Conservation (phyloP, 2,888 invertebrate species). For the Pyrochroa serraticornis region DNA sequence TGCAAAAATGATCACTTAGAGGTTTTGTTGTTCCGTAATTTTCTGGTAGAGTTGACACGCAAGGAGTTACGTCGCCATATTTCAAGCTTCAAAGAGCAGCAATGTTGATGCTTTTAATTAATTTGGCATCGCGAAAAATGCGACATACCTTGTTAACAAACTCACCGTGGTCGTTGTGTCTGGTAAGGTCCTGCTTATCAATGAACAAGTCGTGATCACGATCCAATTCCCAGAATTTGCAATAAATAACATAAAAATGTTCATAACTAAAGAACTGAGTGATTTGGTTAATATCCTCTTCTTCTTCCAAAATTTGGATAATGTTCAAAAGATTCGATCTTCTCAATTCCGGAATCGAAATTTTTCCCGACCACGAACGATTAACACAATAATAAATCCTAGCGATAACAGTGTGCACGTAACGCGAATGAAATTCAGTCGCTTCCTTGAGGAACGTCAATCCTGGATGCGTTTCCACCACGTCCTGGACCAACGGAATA, state of each 20-base stretch:
- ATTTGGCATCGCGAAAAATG: neutral
- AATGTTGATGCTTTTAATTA: neutral
- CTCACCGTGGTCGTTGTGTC: constrained; percentile 95
- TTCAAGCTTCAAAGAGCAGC: too few species aligned
- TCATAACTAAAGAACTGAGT: constrained; percentile 95
- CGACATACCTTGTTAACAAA: constrained; percentile 7
- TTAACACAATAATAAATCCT: constrained; percentile 93
- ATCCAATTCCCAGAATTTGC: constrained; percentile 99
- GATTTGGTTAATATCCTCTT: constrained; percentile 96
- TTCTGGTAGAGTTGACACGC: too few species aligned
- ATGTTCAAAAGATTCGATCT: constrained; percentile 88
- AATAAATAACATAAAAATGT: constrained; percentile 99
- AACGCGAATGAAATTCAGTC: constrained; percentile 97
- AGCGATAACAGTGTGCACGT: constrained; percentile 97
- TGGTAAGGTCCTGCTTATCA: constrained; percentile 89
- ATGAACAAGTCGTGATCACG: constrained; percentile 97
- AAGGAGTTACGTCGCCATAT: too few species aligned
- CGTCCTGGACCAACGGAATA: constrained; percentile 92
- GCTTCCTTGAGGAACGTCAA: constrained; percentile 96
- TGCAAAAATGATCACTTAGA: too few species aligned
- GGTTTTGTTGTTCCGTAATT: too few species aligned
- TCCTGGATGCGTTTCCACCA: constrained; percentile 98
- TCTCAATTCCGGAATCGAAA: constrained; percentile 86
- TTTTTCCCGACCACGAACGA: constrained; percentile 94
- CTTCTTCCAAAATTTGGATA: constrained; percentile 85